A percentile compares a stretch with the other conserved stretches of the same genome.
These are phyloP conservation scores for Pogoniulus pusillus DNA, from an alignment of 2,797 vertebrate genomes.

Conservation along the genomic window DNA sequence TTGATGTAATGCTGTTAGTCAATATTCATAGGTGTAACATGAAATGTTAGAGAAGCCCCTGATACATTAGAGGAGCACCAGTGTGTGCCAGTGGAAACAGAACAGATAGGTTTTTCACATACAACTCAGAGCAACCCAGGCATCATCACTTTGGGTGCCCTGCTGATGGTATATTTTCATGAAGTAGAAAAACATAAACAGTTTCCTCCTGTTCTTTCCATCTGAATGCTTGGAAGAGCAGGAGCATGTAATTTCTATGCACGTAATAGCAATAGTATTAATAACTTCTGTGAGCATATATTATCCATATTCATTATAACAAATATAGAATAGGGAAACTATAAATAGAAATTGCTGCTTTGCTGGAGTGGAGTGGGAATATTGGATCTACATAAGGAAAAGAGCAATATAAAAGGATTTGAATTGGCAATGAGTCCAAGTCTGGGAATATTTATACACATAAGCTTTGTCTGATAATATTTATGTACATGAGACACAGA, in stretches of 20 bases:
- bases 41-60: slow-evolving; percentile 7
- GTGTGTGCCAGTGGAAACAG: background rate
- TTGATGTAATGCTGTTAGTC: slow-evolving; percentile 17
- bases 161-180: slow-evolving; percentile 1
- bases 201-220: slow-evolving; percentile 19
- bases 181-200: slow-evolving; percentile 12
- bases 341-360: slow-evolving; percentile 57
- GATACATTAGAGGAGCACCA: background rate
- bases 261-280: slow-evolving; percentile 28
- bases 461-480: slow-evolving; percentile 45
- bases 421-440: slow-evolving; percentile 9
- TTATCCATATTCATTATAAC: slow-evolving; percentile 55
- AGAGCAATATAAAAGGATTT: slow-evolving; percentile 54
- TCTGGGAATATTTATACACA: slow-evolving; percentile 44
- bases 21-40: slow-evolving; percentile 22
- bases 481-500: slow-evolving; percentile 21
- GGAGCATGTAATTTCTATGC: background rate
- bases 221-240: background rate
- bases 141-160: background rate
- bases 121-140: background rate
- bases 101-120: background rate
- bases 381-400: slow-evolving; percentile 58
- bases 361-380: slow-evolving; percentile 40
- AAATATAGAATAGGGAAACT: slow-evolving; percentile 52
- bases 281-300: slow-evolving; percentile 51